A percentile compares a stretch with the other conserved stretches of the same genome.
Evolutionary conservation across 2,797 vertebrate species (phyloP).

Genomic region (Helarctos malayanus): DNA sequence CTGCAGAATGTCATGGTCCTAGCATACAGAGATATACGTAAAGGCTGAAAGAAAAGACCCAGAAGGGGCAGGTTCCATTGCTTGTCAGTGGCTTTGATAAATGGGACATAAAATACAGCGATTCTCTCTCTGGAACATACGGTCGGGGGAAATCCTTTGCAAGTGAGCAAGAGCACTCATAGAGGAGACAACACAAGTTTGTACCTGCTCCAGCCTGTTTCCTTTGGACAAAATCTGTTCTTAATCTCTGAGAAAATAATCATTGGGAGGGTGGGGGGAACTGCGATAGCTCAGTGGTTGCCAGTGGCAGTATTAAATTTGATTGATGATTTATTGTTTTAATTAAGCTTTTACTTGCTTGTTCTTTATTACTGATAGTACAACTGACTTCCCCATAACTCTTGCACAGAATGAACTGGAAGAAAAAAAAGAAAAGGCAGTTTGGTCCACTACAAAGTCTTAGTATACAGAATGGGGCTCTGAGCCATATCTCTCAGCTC

Average conservation of each 20-base stretch:
- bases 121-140: background rate
- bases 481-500: background rate
- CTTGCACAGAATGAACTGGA: constrained; percentile 4
- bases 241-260: background rate
- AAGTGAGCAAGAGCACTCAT: background rate
- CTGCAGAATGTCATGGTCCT: background rate
- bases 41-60: constrained; percentile 7
- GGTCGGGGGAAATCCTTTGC: background rate
- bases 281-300: constrained; percentile 19
- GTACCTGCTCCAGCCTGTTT: constrained; percentile 39
- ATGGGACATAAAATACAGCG: background rate
- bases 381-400: constrained; percentile 59
- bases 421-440: background rate
- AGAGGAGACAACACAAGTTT: background rate
- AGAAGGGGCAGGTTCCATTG: background rate
- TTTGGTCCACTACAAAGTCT: background rate
- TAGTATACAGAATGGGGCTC: background rate
- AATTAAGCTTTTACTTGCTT: constrained; percentile 68
- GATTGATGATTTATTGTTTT: constrained; percentile 78
- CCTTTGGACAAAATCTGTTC: constrained; percentile 26
- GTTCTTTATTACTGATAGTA: constrained; percentile 62
- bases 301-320: constrained; percentile 59
- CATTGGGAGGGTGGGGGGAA: background rate
- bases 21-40: background rate
- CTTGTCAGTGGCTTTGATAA: background rate